phyloP scores from a whole-genome alignment of 2,797 vertebrate genomes.

The Uromys caudimaculatus region DNA sequence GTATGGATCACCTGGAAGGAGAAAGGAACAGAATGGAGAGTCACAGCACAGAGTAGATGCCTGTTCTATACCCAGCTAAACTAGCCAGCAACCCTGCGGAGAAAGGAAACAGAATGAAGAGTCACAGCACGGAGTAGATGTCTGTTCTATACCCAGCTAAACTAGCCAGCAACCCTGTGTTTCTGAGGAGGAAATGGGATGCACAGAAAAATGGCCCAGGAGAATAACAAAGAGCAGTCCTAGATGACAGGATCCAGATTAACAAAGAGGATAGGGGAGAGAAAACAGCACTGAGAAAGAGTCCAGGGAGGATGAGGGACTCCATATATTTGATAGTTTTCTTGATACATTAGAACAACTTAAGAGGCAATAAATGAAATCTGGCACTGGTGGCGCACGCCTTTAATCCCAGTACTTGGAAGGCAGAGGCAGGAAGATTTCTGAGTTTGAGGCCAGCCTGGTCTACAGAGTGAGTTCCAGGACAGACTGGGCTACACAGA shows the following conservation, averaged over 20 bases:
- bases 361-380: background rate
- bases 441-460: background rate
- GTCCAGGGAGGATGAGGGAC: background rate
- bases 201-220: background rate
- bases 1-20: background rate
- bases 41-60: background rate
- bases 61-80: constrained; percentile 28
- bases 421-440: background rate
- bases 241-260: background rate
- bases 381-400: background rate
- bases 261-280: background rate
- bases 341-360: background rate
- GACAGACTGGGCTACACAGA: background rate
- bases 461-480: background rate
- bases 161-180: background rate
- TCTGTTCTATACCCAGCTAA: no score
- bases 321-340: background rate
- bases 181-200: background rate
- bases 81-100: background rate
- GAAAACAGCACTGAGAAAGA: background rate
- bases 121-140: no score
- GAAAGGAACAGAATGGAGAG: background rate
- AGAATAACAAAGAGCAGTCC: background rate
- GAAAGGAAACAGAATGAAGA: background rate
- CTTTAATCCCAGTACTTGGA: background rate